Base-by-base conservation (phyloP, 2,113 vertebrate genomes). In the Shinisaurus crocodilurus region DNA sequence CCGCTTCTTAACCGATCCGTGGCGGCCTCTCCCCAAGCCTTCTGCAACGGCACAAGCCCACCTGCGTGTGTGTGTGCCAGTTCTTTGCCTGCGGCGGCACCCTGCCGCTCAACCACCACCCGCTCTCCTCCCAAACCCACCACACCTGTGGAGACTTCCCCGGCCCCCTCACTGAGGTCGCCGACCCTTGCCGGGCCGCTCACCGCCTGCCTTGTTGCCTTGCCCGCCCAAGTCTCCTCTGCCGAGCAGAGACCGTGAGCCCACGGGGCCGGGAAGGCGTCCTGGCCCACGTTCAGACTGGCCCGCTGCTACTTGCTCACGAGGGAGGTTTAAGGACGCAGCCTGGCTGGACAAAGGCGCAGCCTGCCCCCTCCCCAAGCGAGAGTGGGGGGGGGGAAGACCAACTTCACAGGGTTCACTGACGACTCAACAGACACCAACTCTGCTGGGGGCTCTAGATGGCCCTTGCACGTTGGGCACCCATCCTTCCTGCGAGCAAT, bases 361-460 rank as follows among this genome's bases (percentile, higher is more conserved):
- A 67, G 37, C 60, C 27, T 3, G 40, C 83, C 3, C 63, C 60
- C 60, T 23, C 60, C 3, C 27, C 29, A 8, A 65, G n/a, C 18
- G 13, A 34, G 29, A 13, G 48, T 25, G 5, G 69, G 12, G 48
- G 85, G 3, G 10, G 1, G 37, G n/a, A 12, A 3, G 37, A 3
- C 0, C 9, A 18, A n/a, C 54, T n/a, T 29, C 16, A 7, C 1
- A 20, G 54, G 54, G 1, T 3, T n/a, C 54, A 2, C n/a, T 37
- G 1, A 7, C 25, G 20, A 3, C 3, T 18, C 60, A 6, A 57
- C 34, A 82, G 81, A 63, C 0, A 5, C 40, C 48, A 29, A 45
- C 40, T 40, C 63, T 45, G 43, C 16, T 8, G 25, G 45, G 69
- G 15, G 45, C 3, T 37, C 18, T 5, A 34, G 34, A 9, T 3